phyloP scores from a whole-genome alignment of 2,888 invertebrate species.

The Tenthredo scrophulariae region DNA sequence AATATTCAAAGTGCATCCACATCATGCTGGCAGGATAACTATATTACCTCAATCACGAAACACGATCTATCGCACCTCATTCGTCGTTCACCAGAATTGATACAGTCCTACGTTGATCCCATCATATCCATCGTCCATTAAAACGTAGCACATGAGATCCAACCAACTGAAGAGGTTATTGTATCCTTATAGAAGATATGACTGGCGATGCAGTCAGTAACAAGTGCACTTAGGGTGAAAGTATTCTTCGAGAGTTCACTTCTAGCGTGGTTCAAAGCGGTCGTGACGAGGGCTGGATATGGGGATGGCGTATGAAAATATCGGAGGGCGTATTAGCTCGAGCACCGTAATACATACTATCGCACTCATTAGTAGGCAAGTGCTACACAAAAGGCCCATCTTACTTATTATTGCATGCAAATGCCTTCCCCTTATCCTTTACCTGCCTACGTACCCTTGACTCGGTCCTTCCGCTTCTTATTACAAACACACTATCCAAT shows the following conservation, averaged over 20 bases:
- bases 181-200: constrained; percentile 6
- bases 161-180: not conserved
- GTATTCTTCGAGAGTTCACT: constrained; percentile 49
- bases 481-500: constrained; percentile 15
- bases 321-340: constrained; percentile 46
- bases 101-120: not conserved
- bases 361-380: constrained; percentile 47
- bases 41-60: not conserved
- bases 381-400: constrained; percentile 22
- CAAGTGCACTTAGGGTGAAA: constrained; percentile 41
- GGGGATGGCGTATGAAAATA: constrained; percentile 40
- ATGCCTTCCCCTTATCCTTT: not conserved
- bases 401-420: constrained; percentile 51
- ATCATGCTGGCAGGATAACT: not conserved
- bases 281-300: constrained; percentile 32
- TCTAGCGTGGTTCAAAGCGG: constrained; percentile 37
- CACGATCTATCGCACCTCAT: not conserved
- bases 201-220: constrained; percentile 10
- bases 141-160: not conserved
- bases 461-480: not conserved
- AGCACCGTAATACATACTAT: constrained; percentile 25
- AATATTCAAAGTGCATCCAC: not conserved
- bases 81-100: not conserved
- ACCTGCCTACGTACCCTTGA: not conserved
- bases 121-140: not conserved